Conservation (phyloP, 2,888 invertebrate genomes). For the Carpatolechia fugitivella region DNA sequence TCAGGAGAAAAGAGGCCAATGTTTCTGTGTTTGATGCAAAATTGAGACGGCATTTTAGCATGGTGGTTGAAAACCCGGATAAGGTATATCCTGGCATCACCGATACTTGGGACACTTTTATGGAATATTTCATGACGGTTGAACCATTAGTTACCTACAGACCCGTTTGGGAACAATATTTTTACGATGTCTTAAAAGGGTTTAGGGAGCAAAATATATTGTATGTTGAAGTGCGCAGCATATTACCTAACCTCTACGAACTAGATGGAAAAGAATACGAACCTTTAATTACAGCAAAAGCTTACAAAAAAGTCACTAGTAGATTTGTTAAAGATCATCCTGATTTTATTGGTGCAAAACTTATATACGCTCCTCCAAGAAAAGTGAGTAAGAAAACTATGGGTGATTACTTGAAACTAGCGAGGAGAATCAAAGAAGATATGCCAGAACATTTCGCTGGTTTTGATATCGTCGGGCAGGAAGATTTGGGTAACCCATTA, state of each 20-base stretch:
- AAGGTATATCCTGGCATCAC: slow-evolving; percentile 71
- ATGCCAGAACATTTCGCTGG: slow-evolving; percentile 85
- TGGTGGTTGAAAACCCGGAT: slow-evolving; percentile 72
- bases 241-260: slow-evolving; percentile 82
- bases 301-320: slow-evolving; percentile 78
- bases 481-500: slow-evolving; percentile 84
- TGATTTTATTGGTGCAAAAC: slow-evolving; percentile 83
- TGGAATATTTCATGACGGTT: slow-evolving; percentile 75
- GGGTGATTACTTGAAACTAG: slow-evolving; percentile 60
- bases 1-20: slow-evolving; percentile 54
- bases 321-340: slow-evolving; percentile 80
- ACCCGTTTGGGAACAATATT: slow-evolving; percentile 83
- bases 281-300: slow-evolving; percentile 74
- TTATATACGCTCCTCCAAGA: slow-evolving; percentile 84
- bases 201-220: slow-evolving; percentile 83
- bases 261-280: slow-evolving; percentile 80
- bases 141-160: slow-evolving; percentile 78
- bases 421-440: slow-evolving; percentile 55
- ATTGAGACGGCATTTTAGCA: slow-evolving; percentile 74
- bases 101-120: slow-evolving; percentile 80
- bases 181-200: slow-evolving; percentile 81
- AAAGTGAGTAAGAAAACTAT: slow-evolving; percentile 55
- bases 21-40: slow-evolving; percentile 69
- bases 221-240: slow-evolving; percentile 84
- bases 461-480: slow-evolving; percentile 90